A percentile compares a stretch with the other conserved stretches of the same genome.
Conservation (phyloP, 1,140 invertebrate genomes). For the Choristoneura fumiferana region DNA sequence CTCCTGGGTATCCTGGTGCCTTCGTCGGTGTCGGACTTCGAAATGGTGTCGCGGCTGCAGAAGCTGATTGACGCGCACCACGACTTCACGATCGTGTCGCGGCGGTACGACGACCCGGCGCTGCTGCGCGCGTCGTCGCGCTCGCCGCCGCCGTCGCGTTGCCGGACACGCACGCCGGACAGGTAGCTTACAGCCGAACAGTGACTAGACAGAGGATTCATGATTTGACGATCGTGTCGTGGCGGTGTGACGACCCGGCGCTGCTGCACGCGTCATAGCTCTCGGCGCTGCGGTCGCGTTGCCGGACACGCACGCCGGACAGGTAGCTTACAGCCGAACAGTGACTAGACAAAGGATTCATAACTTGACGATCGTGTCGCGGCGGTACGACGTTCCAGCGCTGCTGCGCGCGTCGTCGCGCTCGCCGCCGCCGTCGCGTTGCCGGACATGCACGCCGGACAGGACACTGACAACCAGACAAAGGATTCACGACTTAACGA, state of each 20-base stretch:
- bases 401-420: slow-evolving; percentile 76
- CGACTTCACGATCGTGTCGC: slow-evolving; percentile 86
- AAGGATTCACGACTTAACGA: slow-evolving; percentile 88
- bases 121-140: slow-evolving; percentile 76
- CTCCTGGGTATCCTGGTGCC: slow-evolving; percentile 82
- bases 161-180: slow-evolving; percentile 78
- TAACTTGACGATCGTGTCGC: slow-evolving; percentile 86
- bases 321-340: too few relatives aligned
- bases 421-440: slow-evolving; percentile 76
- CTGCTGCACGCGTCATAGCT: slow-evolving; percentile 76
- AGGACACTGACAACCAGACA: too few relatives aligned
- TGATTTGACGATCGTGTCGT: slow-evolving; percentile 86
- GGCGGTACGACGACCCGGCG: slow-evolving; percentile 84
- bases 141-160: slow-evolving; percentile 76
- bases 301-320: slow-evolving; percentile 78
- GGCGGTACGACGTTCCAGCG: slow-evolving; percentile 84
- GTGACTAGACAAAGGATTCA: too few relatives aligned
- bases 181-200: too few relatives aligned
- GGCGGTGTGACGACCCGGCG: slow-evolving; percentile 84
- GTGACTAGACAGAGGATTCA: too few relatives aligned
- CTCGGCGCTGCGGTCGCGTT: slow-evolving; percentile 75
- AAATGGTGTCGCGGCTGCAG: slow-evolving; percentile 86
- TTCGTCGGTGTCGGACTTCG: slow-evolving; percentile 86
- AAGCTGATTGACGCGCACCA: slow-evolving; percentile 88
- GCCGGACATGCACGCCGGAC: slow-evolving; percentile 78